These are phyloP conservation scores for Apamea crenata DNA, from an alignment of 2,888 invertebrate species.

Conservation along the genomic window DNA sequence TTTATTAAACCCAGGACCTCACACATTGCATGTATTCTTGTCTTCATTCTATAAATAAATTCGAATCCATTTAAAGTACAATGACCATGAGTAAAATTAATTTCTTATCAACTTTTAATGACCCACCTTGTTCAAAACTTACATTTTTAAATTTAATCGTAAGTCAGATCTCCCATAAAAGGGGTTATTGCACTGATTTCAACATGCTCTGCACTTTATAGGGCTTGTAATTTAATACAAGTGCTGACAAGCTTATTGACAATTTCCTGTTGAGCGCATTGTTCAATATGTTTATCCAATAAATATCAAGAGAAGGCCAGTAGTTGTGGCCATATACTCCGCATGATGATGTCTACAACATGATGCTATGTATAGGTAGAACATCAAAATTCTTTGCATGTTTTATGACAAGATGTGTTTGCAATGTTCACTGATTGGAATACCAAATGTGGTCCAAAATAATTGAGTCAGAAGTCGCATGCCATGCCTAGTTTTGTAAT, in stretches of 20 bases:
- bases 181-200: conserved; percentile 76
- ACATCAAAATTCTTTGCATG: conserved; percentile 71
- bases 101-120: conserved; percentile 34
- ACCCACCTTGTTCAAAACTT: conserved; percentile 14
- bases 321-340: conserved; percentile 51
- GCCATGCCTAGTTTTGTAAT: conserved; percentile 62
- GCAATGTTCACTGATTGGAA: conserved; percentile 73
- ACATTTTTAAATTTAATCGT: conserved; percentile 17
- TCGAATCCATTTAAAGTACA: conserved; percentile 11
- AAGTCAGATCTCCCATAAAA: conserved; percentile 26
- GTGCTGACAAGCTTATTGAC: conserved; percentile 84
- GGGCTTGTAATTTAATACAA: conserved; percentile 71
- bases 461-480: conserved; percentile 70
- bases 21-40: not conserved
- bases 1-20: not conserved
- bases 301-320: conserved; percentile 75
- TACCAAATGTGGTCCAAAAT: conserved; percentile 74
- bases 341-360: conserved; percentile 50
- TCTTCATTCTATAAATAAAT: conserved; percentile 17
- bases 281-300: conserved; percentile 85
- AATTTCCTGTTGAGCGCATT: conserved; percentile 84
- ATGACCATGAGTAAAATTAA: conserved; percentile 43
- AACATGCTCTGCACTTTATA: conserved; percentile 69
- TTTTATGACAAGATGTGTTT: conserved; percentile 70
- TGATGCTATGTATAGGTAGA: conserved; percentile 55